phyloP scores from a whole-genome alignment of 2,113 vertebrate genomes.

The Barbus barbus region DNA sequence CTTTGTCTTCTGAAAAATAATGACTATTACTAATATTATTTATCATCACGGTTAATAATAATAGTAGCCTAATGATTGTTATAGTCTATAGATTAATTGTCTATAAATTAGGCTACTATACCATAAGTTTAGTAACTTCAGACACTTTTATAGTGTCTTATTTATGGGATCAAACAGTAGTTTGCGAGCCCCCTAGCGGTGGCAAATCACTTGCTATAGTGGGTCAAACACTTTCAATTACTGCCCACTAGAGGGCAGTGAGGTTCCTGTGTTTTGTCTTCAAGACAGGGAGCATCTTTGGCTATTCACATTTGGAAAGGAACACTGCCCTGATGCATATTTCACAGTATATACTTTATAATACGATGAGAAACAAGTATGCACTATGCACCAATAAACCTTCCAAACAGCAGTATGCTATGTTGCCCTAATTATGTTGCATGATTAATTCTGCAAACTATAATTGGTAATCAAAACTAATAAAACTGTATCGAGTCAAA shows the following conservation, averaged over 20 bases:
- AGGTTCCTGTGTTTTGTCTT: neutral
- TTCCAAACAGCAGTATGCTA: neutral
- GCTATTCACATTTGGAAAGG: neutral
- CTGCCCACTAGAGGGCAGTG: constrained; percentile 5
- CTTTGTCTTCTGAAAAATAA: neutral
- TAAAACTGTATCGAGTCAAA: neutral
- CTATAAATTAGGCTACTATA: neutral
- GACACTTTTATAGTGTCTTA: too few relatives aligned
- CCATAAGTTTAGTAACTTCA: too few relatives aligned
- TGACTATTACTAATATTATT: neutral
- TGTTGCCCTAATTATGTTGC: neutral
- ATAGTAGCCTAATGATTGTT: neutral
- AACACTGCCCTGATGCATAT: neutral
- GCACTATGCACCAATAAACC: neutral
- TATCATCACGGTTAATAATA: neutral
- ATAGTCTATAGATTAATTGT: neutral
- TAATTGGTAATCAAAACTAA: neutral
- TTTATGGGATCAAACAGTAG: neutral
- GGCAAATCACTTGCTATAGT: neutral
- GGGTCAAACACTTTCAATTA: neutral
- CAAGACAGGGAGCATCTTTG: neutral
- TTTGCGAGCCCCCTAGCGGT: neutral
- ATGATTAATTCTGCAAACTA: neutral
- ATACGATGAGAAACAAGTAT: neutral
- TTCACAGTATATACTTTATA: neutral